phyloP scores from a whole-genome alignment of 1,140 invertebrate genomes.

The Neodiprion virginianus region DNA sequence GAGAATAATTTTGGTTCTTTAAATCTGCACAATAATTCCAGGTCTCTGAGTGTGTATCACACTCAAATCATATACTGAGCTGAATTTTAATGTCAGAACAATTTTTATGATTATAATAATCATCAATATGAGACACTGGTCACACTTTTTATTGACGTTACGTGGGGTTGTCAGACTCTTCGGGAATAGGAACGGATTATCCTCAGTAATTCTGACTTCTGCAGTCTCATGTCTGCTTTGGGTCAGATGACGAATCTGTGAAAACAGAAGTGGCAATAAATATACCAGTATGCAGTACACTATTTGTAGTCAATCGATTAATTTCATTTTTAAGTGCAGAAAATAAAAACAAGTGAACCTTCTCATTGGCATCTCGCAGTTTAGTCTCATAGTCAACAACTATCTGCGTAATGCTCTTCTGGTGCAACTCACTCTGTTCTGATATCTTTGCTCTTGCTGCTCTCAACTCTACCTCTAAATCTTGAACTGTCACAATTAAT shows the following conservation, averaged over 20 bases:
- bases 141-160: too few species aligned
- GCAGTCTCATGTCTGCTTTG: too few species aligned
- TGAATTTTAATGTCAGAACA: background rate
- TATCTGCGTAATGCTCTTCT: slow-evolving; percentile 41
- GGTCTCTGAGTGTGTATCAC: background rate
- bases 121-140: background rate
- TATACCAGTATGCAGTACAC: too few species aligned
- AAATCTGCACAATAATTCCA: slow-evolving; percentile 27
- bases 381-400: slow-evolving; percentile 55
- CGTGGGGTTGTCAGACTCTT: too few species aligned
- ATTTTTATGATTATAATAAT: too few species aligned
- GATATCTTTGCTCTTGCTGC: slow-evolving; percentile 45
- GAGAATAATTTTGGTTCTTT: slow-evolving; percentile 24
- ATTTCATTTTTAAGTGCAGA: too few species aligned
- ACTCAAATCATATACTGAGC: background rate
- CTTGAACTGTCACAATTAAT: slow-evolving; percentile 53
- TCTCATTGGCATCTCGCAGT: slow-evolving; percentile 39
- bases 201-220: background rate
- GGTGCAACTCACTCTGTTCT: slow-evolving; percentile 51
- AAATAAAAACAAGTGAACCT: slow-evolving; percentile 15
- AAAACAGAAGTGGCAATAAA: too few species aligned
- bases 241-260: too few species aligned
- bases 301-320: too few species aligned
- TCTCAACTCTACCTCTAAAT: slow-evolving; percentile 61
- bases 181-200: too few species aligned